Percentiles rank a stretch among this genome's conserved stretches.
Conservation (phyloP, 2,888 invertebrate species). For the Dryobota labecula region DNA sequence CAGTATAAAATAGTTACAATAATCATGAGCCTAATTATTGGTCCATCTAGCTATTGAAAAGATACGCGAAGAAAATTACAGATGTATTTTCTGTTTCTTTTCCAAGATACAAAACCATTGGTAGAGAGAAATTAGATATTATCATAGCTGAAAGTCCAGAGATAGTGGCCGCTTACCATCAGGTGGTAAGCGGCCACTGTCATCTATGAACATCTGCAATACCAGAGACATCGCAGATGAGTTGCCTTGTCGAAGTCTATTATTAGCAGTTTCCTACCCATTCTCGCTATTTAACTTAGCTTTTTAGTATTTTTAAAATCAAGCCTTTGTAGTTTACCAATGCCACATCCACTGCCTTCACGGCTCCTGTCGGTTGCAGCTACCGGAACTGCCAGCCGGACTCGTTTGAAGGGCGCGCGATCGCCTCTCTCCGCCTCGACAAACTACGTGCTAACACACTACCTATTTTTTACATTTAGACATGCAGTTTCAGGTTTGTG, state of each 20-base stretch:
- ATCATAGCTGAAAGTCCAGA: too few relatives aligned
- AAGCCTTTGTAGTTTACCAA: not conserved
- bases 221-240: too few relatives aligned
- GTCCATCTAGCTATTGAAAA: too few relatives aligned
- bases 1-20: too few relatives aligned
- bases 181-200: too few relatives aligned
- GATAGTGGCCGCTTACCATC: too few relatives aligned
- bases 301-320: not conserved
- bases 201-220: too few relatives aligned
- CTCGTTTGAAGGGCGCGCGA: conserved; percentile 80
- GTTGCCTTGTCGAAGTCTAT: not conserved
- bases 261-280: not conserved
- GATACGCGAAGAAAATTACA: too few relatives aligned
- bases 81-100: not conserved
- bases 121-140: too few relatives aligned
- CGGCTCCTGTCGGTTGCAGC: conserved; percentile 43
- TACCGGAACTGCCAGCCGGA: conserved; percentile 84
- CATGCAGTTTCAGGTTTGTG: conserved; percentile 26
- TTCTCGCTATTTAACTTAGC: not conserved
- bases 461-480: conserved; percentile 39
- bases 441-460: conserved; percentile 53
- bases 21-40: too few relatives aligned
- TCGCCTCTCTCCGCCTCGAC: conserved; percentile 74
- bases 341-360: conserved; percentile 53
- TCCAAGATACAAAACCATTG: too few relatives aligned